Evolutionary conservation across 2,888 invertebrate species (phyloP).

Genomic region (Scaptomyza caliginosa): DNA sequence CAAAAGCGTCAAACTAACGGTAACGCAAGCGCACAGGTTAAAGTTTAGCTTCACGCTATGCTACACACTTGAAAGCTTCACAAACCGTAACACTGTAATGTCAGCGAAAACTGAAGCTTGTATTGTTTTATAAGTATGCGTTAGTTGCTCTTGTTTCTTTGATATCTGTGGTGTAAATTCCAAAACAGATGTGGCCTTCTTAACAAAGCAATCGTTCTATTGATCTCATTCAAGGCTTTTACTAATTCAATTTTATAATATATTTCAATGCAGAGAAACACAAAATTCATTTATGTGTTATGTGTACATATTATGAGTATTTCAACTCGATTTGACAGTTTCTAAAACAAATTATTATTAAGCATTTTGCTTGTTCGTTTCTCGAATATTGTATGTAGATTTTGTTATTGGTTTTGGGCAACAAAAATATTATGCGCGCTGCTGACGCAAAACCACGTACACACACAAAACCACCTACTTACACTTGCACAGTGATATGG

Average conservation of each 20-base stretch:
- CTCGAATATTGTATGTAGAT: constrained; percentile 18
- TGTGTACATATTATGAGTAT: background rate
- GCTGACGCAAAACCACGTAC: constrained; percentile 73
- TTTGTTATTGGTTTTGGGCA: constrained; percentile 24
- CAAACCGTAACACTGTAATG: constrained; percentile 20
- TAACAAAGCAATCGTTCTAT: constrained; percentile 20
- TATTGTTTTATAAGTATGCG: background rate
- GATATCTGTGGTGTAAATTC: constrained; percentile 1
- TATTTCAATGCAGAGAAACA: background rate
- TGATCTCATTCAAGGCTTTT: constrained; percentile 42
- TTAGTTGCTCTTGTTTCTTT: background rate
- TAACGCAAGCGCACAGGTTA: constrained; percentile 27
- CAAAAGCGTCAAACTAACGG: constrained; percentile 37
- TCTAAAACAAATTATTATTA: constrained; percentile 38
- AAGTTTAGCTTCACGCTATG: constrained; percentile 38
- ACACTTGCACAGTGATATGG: constrained; percentile 3
- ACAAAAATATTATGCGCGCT: constrained; percentile 46
- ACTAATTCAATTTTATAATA: background rate
- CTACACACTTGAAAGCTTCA: constrained; percentile 19
- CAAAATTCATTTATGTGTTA: background rate
- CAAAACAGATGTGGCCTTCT: constrained; percentile 14
- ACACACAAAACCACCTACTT: constrained; percentile 29
- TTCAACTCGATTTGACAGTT: constrained; percentile 33
- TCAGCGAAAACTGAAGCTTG: constrained; percentile 18
- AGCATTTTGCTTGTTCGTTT: constrained; percentile 10